Evolutionary conservation across 2,113 vertebrate species (phyloP).

Genomic region (Miniopterus natalensis): DNA sequence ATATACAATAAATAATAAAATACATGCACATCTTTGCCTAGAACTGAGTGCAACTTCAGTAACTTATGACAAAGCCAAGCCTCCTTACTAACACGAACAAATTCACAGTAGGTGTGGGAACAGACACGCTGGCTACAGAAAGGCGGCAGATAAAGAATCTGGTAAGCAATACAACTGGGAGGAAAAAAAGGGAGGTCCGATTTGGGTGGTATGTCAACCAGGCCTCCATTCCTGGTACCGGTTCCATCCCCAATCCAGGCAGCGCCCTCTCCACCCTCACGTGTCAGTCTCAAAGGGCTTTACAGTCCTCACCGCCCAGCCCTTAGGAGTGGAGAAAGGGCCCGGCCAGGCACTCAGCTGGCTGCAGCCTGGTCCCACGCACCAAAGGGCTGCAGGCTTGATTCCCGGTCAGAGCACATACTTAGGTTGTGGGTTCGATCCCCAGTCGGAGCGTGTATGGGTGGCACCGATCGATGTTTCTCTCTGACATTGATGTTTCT

Average conservation of each 20-base stretch:
- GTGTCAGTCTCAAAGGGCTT: background rate
- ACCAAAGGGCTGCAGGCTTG: background rate
- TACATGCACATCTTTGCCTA: background rate
- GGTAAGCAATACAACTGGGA: background rate
- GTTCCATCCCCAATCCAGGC: background rate
- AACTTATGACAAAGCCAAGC: background rate
- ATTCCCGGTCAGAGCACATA: background rate
- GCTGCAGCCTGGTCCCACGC: background rate
- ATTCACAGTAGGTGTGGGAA: background rate
- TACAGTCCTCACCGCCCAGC: background rate
- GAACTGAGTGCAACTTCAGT: background rate
- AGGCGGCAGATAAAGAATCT: background rate
- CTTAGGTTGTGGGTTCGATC: background rate
- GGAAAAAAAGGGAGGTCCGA: background rate
- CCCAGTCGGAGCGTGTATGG: too few species aligned
- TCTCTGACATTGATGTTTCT: too few species aligned
- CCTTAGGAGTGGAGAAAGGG: accelerated
- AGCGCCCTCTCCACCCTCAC: accelerated
- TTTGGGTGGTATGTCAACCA: background rate
- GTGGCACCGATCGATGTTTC: background rate
- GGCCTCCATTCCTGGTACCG: background rate
- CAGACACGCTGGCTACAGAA: background rate
- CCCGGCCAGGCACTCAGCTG: background rate
- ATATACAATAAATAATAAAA: background rate
- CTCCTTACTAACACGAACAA: background rate